phyloP scores from a whole-genome alignment of 2,113 vertebrate genomes.

The Ia io region DNA sequence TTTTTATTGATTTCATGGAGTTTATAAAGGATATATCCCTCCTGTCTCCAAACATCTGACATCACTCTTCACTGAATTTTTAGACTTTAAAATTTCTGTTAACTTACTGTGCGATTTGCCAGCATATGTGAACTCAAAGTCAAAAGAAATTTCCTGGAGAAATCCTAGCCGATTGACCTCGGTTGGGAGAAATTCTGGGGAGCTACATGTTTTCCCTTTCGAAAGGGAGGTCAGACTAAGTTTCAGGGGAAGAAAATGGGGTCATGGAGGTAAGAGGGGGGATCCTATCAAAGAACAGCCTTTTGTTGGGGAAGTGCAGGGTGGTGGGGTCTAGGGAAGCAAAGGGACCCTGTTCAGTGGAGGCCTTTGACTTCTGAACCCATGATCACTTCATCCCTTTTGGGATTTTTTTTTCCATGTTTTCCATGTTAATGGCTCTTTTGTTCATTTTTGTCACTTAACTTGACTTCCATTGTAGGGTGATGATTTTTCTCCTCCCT shows the following conservation, averaged over 20 bases:
- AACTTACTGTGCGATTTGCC: neutral
- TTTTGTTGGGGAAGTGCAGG: neutral
- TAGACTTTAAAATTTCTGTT: neutral
- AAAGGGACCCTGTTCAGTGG: neutral
- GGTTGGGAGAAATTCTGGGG: neutral
- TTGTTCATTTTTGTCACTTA: neutral
- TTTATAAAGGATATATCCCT: neutral
- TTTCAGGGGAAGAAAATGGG: neutral
- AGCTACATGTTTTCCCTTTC: neutral
- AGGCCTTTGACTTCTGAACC: constrained; percentile 39
- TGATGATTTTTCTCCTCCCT: neutral
- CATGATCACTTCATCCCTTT: neutral
- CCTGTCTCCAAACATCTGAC: neutral
- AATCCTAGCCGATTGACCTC: neutral
- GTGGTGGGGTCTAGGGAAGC: neutral
- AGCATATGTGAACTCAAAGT: neutral
- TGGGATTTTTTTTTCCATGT: neutral
- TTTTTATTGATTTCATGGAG: neutral
- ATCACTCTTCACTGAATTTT: neutral
- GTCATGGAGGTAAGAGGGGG: neutral
- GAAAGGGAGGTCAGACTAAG: neutral
- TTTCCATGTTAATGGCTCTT: neutral
- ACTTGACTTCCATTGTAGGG: neutral
- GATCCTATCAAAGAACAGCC: neutral
- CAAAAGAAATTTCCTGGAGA: neutral